phyloP scores from a whole-genome alignment of 2,113 vertebrate genomes.

The Brachypodius melanocephalos region DNA sequence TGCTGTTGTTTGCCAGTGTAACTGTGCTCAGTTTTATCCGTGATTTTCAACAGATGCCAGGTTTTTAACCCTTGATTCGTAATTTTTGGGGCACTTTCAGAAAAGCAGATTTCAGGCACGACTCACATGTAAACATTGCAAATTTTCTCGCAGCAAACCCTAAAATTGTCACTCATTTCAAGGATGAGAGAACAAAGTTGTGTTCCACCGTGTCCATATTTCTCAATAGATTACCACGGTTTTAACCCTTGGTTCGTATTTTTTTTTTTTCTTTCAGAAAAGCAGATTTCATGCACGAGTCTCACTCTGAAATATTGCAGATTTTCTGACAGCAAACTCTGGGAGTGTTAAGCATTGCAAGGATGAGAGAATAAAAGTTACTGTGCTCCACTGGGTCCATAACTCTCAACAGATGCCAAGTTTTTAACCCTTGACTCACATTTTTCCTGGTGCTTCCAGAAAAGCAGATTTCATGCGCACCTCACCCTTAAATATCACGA shows the following conservation, averaged over 20 bases:
- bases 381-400: too few species aligned
- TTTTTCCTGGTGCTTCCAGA: neutral
- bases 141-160: neutral
- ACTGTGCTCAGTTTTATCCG: fast-evolving
- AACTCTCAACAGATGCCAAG: too few species aligned
- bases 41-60: neutral
- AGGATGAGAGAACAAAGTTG: too few species aligned
- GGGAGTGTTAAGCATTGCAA: too few species aligned
- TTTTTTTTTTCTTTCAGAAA: neutral
- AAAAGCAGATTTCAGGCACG: neutral
- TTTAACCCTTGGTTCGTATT: neutral
- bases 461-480: neutral
- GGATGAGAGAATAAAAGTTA: too few species aligned
- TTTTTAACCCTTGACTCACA: neutral
- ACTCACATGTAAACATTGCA: neutral
- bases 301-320: neutral
- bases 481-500: neutral
- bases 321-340: neutral
- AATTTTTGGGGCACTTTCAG: neutral
- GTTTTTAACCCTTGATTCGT: neutral
- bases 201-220: too few species aligned
- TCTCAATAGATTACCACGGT: too few species aligned
- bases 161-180: too few species aligned
- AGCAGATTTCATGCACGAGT: neutral
- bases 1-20: neutral